Conservation (phyloP, 1,140 invertebrate species). For the Micrasema minimum region DNA sequence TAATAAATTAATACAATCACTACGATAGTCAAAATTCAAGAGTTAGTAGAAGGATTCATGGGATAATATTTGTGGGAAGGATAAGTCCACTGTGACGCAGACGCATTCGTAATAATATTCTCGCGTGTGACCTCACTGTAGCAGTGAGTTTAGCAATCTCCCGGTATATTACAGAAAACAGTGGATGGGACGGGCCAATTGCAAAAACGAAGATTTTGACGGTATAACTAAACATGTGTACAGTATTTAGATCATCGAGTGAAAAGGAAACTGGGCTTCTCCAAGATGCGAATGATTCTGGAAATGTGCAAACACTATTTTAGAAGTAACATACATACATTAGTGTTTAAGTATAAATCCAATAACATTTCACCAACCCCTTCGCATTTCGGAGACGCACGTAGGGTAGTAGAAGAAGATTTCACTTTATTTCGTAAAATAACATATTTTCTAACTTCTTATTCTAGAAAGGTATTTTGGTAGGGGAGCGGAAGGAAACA, state of each 20-base stretch:
- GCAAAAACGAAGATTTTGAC: conserved; percentile 68
- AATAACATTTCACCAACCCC: background rate
- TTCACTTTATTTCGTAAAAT: too few relatives aligned
- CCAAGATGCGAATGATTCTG: conserved; percentile 17
- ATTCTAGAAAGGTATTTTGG: background rate
- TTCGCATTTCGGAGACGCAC: conserved; percentile 21
- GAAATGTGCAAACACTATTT: too few relatives aligned
- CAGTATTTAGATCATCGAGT: conserved; percentile 45
- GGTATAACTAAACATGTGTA: conserved; percentile 29
- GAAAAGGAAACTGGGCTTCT: conserved; percentile 28
- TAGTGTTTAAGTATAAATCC: background rate
- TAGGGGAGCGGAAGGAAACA: background rate
- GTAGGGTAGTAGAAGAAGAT: too few relatives aligned
- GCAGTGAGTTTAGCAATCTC: background rate
- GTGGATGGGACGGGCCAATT: conserved; percentile 66
- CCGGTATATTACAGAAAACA: conserved; percentile 8
- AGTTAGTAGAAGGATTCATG: conserved; percentile 26
- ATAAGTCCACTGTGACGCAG: conserved; percentile 14
- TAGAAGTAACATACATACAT: background rate
- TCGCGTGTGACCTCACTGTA: background rate
- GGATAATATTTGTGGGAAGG: background rate
- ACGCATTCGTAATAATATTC: too few relatives aligned
- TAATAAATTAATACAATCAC: conserved; percentile 41
- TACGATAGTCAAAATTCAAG: conserved; percentile 29
- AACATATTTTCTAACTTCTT: too few relatives aligned